phyloP scores from a whole-genome alignment of 2,113 vertebrate species.

The Jacana jacana region DNA sequence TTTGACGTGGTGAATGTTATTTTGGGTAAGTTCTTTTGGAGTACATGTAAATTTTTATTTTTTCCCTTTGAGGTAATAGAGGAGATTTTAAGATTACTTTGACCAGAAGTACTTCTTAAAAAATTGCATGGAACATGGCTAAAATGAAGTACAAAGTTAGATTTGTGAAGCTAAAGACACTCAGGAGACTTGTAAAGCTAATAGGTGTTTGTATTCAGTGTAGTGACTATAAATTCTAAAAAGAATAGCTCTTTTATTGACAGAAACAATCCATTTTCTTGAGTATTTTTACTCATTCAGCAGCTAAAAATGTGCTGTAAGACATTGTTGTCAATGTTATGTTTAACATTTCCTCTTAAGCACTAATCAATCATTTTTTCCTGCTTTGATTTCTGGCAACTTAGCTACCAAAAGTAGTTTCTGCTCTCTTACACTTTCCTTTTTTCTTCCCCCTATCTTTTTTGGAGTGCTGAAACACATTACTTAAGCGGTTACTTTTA shows the following conservation, averaged over 20 bases:
- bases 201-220: neutral
- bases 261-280: neutral
- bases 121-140: neutral
- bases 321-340: neutral
- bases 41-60: neutral
- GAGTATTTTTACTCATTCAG: neutral
- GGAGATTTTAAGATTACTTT: neutral
- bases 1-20: neutral
- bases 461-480: neutral
- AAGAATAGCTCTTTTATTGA: neutral
- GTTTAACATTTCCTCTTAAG: neutral
- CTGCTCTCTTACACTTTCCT: neutral
- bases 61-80: neutral
- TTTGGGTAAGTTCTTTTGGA: neutral
- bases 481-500: no score
- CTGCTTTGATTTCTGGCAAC: neutral
- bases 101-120: neutral
- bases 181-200: neutral
- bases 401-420: neutral
- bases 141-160: neutral
- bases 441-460: neutral
- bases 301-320: neutral
- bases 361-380: neutral
- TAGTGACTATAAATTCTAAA: neutral
- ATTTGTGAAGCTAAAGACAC: neutral